A percentile compares a stretch with the other conserved stretches of the same genome.
Evolutionary conservation across 2,113 vertebrate species (phyloP).

Genomic region (Solenodon paradoxus): DNA sequence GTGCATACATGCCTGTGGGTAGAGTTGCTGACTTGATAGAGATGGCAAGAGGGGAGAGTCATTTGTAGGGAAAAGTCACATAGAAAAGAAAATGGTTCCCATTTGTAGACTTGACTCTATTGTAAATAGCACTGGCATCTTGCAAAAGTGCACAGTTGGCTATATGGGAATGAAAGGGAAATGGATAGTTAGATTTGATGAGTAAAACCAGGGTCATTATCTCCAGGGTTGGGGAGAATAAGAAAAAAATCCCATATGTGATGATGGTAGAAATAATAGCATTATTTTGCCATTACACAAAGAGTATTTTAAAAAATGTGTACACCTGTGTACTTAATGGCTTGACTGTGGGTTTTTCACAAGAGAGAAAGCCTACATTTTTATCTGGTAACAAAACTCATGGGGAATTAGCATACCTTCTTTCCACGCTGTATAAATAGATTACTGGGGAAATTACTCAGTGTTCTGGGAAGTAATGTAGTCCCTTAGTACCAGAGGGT

Average conservation of each 20-base stretch:
- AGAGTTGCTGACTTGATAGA: not conserved
- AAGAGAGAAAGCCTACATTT: conserved; percentile 40
- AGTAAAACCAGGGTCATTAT: not conserved
- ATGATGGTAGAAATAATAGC: not conserved
- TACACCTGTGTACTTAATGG: not conserved
- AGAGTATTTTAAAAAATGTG: not conserved
- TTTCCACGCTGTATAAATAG: conserved; percentile 5
- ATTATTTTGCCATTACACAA: not conserved
- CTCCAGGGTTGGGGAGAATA: no score
- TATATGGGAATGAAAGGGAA: not conserved
- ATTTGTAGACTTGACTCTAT: not conserved
- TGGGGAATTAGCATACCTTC: not conserved
- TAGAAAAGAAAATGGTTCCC: not conserved
- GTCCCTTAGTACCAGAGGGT: not conserved
- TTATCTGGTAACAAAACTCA: conserved; percentile 14
- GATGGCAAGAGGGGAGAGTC: not conserved
- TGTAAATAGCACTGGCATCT: not conserved
- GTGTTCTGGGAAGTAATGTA: conserved; percentile 21
- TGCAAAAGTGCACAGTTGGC: not conserved
- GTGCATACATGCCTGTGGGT: not conserved
- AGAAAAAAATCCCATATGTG: not conserved
- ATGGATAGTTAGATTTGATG: not conserved
- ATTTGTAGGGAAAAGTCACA: not conserved
- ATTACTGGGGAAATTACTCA: conserved; percentile 42
- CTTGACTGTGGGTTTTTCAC: not conserved